Conservation (phyloP, 2,797 vertebrate genomes). For the Toxotes lorentzi region DNA sequence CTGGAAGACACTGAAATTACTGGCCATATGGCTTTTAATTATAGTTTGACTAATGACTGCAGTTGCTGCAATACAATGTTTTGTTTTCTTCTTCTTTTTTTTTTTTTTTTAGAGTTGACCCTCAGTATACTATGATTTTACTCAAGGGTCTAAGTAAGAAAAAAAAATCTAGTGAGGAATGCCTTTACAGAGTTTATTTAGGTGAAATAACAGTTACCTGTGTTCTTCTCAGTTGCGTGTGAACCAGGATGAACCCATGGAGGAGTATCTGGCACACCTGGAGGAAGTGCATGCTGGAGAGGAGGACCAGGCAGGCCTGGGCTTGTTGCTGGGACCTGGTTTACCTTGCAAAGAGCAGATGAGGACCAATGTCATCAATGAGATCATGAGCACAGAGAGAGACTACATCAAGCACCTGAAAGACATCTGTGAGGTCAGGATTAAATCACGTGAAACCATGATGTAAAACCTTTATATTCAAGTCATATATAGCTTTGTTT, state of each 20-base stretch:
- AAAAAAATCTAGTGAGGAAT: background rate
- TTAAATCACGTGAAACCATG: background rate
- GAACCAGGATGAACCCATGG: slow-evolving; percentile 96
- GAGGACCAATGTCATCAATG: slow-evolving; percentile 97
- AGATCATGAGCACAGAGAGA: slow-evolving; percentile 96
- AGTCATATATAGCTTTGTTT: background rate
- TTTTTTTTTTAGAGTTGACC: background rate
- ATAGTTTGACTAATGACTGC: background rate
- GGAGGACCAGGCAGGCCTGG: slow-evolving; percentile 73
- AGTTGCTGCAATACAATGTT: background rate
- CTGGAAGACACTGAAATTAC: background rate
- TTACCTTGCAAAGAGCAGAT: slow-evolving; percentile 95
- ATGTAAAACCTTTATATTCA: background rate
- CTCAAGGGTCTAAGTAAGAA: background rate
- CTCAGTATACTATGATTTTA: background rate
- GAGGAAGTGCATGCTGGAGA: slow-evolving; percentile 81
- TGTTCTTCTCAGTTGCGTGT: slow-evolving; percentile 87
- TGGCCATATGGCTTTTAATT: background rate
- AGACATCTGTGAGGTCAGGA: slow-evolving; percentile 95
- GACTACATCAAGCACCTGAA: slow-evolving; percentile 98
- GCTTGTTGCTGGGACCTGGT: slow-evolving; percentile 84
- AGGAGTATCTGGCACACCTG: slow-evolving; percentile 87
- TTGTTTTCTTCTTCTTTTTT: background rate
- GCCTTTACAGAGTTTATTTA: background rate
- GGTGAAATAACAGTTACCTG: background rate